Conservation (phyloP, 1,140 invertebrate species). For the Aculops lycopersici region DNA sequence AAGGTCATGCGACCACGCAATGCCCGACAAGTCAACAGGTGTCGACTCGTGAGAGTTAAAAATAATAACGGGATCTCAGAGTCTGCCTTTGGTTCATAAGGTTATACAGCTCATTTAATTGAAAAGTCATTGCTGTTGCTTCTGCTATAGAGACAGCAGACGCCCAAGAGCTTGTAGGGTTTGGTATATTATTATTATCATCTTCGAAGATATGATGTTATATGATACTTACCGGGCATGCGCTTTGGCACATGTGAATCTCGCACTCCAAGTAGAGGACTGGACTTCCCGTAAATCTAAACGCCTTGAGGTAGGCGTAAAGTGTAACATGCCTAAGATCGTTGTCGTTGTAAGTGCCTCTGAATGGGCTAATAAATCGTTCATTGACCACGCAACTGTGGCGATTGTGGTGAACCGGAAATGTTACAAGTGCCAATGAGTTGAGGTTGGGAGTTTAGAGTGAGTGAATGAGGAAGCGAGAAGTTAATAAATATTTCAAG, state of each 20-base stretch:
- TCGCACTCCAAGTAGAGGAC: conserved; percentile 76
- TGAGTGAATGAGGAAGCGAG: too few relatives aligned
- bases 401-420: conserved; percentile 10
- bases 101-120: too few relatives aligned
- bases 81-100: too few relatives aligned
- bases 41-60: too few relatives aligned
- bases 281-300: conserved; percentile 38
- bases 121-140: not conserved
- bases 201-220: not conserved
- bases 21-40: too few relatives aligned
- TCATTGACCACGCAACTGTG: conserved; percentile 60
- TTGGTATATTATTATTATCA: not conserved
- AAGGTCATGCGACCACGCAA: too few relatives aligned
- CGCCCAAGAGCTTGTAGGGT: not conserved
- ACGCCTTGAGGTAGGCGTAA: conserved; percentile 77
- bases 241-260: conserved; percentile 67
- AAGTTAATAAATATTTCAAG: too few relatives aligned
- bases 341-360: conserved; percentile 47
- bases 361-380: conserved; percentile 58
- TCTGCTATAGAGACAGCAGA: conserved; percentile 2
- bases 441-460: too few relatives aligned
- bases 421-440: too few relatives aligned
- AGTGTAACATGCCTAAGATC: conserved; percentile 39
- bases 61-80: too few relatives aligned
- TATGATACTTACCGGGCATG: conserved; percentile 40